These are phyloP conservation scores for Eupithecia exiguata DNA, from an alignment of 2,888 invertebrate species.

Conservation along the genomic window DNA sequence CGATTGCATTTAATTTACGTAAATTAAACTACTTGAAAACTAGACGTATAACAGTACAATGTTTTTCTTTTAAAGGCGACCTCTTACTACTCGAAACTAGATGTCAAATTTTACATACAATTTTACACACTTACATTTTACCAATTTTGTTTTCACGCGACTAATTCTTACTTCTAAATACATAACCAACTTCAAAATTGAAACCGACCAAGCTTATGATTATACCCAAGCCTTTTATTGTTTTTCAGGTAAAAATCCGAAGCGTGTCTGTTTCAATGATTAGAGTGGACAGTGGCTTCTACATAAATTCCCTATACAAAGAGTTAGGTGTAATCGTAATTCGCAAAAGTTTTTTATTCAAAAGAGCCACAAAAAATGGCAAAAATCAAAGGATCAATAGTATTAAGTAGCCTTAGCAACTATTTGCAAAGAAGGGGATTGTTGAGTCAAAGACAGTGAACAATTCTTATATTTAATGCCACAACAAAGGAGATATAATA, in stretches of 20 bases:
- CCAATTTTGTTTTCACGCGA: no score
- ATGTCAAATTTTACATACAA: no score
- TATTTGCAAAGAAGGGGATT: slow-evolving; percentile 63
- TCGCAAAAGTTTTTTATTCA: background rate
- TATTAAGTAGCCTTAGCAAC: slow-evolving; percentile 57
- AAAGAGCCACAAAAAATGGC: background rate
- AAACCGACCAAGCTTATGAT: slow-evolving; percentile 1
- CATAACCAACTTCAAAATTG: background rate
- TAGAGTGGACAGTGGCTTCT: slow-evolving; percentile 27
- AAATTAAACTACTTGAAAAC: slow-evolving; percentile 43
- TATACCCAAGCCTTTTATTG: slow-evolving; percentile 16
- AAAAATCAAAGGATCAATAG: slow-evolving; percentile 41
- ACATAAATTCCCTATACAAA: slow-evolving; percentile 19
- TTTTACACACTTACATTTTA: no score
- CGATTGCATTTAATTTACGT: slow-evolving; percentile 62
- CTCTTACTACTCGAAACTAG: no score
- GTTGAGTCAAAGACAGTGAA: slow-evolving; percentile 26
- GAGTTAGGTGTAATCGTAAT: slow-evolving; percentile 28
- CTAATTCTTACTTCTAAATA: background rate
- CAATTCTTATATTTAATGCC: slow-evolving; percentile 28
- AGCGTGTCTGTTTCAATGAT: slow-evolving; percentile 20
- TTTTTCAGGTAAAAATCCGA: slow-evolving; percentile 25
- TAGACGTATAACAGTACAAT: background rate
- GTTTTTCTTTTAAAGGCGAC: background rate
- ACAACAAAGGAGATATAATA: slow-evolving; percentile 18